phyloP scores from a whole-genome alignment of 2,113 vertebrate genomes.

The Delphinus delphis region DNA sequence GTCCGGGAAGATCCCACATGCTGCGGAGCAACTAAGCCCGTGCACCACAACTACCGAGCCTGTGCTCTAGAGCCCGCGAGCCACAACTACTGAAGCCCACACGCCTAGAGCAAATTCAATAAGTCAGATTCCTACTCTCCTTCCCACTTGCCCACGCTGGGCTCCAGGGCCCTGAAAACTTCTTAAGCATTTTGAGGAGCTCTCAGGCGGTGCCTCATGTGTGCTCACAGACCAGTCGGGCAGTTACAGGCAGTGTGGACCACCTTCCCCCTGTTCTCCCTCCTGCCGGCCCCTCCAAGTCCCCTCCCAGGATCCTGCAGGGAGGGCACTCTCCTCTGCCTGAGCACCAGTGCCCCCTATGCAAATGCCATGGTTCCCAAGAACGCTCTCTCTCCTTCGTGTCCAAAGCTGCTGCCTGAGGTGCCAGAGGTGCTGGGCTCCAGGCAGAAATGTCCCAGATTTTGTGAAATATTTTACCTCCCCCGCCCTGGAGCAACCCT shows the following conservation, averaged over 20 bases:
- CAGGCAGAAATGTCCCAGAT: neutral
- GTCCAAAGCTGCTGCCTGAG: neutral
- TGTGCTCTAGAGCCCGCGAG: no score
- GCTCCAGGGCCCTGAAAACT: neutral
- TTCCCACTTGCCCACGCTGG: neutral
- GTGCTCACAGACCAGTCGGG: neutral
- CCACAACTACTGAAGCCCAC: no score
- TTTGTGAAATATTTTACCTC: neutral
- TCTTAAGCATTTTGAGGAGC: neutral
- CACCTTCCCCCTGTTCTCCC: fast-evolving
- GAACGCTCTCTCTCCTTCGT: neutral
- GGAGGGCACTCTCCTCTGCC: fast-evolving
- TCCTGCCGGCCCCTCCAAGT: neutral
- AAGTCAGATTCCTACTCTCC: neutral
- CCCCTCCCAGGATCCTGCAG: neutral
- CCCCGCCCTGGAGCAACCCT: neutral
- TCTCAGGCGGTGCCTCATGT: neutral
- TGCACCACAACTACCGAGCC: no score
- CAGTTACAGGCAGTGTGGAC: neutral
- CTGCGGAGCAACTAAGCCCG: no score
- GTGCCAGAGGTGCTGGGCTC: neutral
- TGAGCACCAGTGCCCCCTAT: neutral
- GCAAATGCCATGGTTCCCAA: neutral
- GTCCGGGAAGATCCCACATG: no score
- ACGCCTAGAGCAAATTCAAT: neutral